Conservation (phyloP, 2,888 invertebrate genomes). For the Camptogramma bilineatum region DNA sequence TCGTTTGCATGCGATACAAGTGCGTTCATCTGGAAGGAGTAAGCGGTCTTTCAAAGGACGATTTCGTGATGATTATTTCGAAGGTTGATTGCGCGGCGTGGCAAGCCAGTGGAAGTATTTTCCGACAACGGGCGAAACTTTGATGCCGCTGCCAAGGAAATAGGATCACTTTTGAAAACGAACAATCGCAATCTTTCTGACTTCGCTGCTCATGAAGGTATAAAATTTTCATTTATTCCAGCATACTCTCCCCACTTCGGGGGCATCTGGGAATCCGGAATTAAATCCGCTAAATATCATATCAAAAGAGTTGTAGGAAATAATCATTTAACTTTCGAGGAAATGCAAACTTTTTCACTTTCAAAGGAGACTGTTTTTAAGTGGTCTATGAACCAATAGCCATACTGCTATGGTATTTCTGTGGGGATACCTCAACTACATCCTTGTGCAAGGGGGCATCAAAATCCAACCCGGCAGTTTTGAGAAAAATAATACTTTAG, state of each 20-base stretch:
- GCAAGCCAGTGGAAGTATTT: neutral
- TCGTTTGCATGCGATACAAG: conserved; percentile 5
- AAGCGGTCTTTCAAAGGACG: neutral
- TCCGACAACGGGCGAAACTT: neutral
- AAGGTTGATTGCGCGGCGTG: neutral
- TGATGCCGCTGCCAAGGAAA: neutral
- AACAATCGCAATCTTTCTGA: conserved; percentile 10
- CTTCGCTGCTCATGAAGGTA: conserved; percentile 14
- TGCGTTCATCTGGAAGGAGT: neutral
- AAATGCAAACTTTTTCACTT: neutral
- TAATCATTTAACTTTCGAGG: conserved; percentile 9
- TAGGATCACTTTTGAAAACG: conserved; percentile 11
- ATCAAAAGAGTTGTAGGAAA: conserved; percentile 1
- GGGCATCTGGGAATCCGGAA: conserved; percentile 13
- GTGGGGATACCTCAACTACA: too few species aligned
- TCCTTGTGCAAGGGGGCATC: too few species aligned
- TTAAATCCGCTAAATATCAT: neutral
- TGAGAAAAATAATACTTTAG: too few species aligned
- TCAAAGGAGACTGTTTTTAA: too few species aligned
- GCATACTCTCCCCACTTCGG: conserved; percentile 22
- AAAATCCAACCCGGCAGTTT: too few species aligned
- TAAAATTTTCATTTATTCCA: conserved; percentile 17
- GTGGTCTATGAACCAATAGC: too few species aligned
- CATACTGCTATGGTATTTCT: too few species aligned
- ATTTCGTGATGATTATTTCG: neutral